Base-by-base conservation (phyloP, 2,888 invertebrate species). In the Prostheceraeus crozeri region DNA sequence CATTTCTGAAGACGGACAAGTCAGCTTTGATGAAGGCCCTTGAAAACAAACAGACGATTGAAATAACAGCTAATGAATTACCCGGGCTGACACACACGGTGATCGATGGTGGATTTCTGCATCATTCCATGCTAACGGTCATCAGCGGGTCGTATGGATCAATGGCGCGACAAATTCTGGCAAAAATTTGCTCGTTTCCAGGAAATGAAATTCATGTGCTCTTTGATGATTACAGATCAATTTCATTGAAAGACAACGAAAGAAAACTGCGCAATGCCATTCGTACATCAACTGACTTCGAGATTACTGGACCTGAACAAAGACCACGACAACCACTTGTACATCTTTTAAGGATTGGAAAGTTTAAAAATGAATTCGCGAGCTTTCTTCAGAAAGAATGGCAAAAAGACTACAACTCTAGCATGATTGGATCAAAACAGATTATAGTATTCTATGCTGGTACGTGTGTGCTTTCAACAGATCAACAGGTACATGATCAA, bases 101-200 rank as follows among this genome's bases (percentile, higher is more conserved):
- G 51, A 61, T 61, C 25, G 61, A 61, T 51, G 58, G 61, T 46
- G 51, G 58, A 46, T 33, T 60, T 16, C 16, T 60, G 33, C n/a
- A 59, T 21, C 60, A 60, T 36, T 28, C 19, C 11, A 19, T 60
- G 8, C 57, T 60, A 16, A 14, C n/a, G 40, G 52, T 33, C 19
- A 35, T 55, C 1, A 56, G 28, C 23, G 55, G 55, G 40, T 16
- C 54, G 6, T 60, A 60, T 60, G 54, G 36, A 35, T n/a, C 35
- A 14, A 10, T 60, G 11, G 60, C 60, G 10, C 57, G 45, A 11
- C 1, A 14, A n/a, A 23, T 59, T 35, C 36, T 36, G 16, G 16
- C 45, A 57, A 3, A 60, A 10, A 35, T 60, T n/a, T 60, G 56
- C 27, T 16, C 30, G 10, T 23, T 21, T 21, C 30, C 2, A 1